Base-by-base conservation (phyloP, 2,113 vertebrate species). In the Oxygymnocypris stewartii region DNA sequence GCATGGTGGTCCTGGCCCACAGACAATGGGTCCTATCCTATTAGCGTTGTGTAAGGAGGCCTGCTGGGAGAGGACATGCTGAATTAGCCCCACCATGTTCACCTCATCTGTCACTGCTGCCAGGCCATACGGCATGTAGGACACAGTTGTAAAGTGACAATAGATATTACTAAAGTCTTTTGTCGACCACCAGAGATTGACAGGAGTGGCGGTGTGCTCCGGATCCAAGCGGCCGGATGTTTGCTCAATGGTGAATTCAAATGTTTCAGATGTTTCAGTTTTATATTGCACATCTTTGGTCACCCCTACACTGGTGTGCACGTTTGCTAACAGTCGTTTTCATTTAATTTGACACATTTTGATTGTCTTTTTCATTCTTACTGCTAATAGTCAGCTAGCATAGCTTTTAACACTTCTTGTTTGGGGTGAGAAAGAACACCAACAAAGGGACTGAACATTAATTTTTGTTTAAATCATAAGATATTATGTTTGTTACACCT, bases 21-120 rank as follows among this genome's bases (percentile, higher is more conserved):
- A 89, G 89, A 93, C 91, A 92, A 91, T 87, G 74, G 59, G 75
- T 89, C 44, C 82, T 63, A 47, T 87, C 79, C 73, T 86, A 85
- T 86, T 57, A 74, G 84, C 69, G 77, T 61, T 44, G 76, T 31
- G 67, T 59, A 84, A 82, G 79, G 31, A 59, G 67, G 82, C 85
- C 78, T 82, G 76, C 59, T 79, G 84, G 85, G 28, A 82, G 82
- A 87, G 86, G 79, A 89, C 79, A 85, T 84, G 79, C 84, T 80
- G 84, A 65, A 88, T 88, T 88, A 84, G 77, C 76, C 63, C 84
- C 25, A 42, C 73, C 63, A 71, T 88, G 84, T 86, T 82, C 63
- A 44, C n/a, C 85, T 86, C 87, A 76, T 86, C 87, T 86, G 87
- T 86, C 87, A 86, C 37, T 82, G 59, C 61, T 42, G 10, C 84